These are phyloP conservation scores for Synergus japonicus DNA, from an alignment of 2,888 invertebrate genomes.

Conservation along the genomic window DNA sequence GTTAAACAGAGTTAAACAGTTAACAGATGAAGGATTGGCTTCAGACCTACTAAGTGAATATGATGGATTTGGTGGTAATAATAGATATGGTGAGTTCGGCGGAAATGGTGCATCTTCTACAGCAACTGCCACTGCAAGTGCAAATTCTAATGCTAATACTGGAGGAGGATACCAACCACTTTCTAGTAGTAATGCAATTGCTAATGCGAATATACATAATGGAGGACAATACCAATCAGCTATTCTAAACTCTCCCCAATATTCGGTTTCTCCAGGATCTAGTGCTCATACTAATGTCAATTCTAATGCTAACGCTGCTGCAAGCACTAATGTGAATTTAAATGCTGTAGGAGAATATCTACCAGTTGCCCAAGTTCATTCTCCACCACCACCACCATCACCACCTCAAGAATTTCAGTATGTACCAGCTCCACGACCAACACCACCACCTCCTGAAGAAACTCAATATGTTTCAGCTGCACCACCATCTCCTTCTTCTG, in stretches of 20 bases:
- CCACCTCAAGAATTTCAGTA: no score
- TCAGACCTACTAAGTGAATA: neutral
- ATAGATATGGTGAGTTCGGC: neutral
- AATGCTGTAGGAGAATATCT: neutral
- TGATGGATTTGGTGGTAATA: neutral
- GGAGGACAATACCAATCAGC: neutral
- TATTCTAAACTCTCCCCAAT: neutral
- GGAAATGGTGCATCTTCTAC: conserved; percentile 41
- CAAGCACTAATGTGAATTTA: neutral
- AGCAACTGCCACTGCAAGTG: conserved; percentile 12
- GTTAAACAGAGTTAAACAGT: neutral
- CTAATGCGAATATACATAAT: neutral
- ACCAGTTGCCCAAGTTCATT: neutral
- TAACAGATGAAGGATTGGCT: neutral
- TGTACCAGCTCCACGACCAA: no score
- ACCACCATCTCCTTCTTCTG: no score
- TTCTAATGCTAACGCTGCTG: neutral
- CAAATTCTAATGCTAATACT: neutral
- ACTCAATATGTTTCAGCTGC: no score
- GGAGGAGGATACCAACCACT: neutral
- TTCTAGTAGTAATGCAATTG: neutral
- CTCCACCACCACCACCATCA: no score
- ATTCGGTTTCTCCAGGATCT: neutral
- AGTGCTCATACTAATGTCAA: neutral
- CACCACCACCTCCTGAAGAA: no score